Evolutionary conservation across 2,888 invertebrate species (phyloP), one percentile per base, ranked within the genome.

Genomic region (Galerucella pusilla): DNA sequence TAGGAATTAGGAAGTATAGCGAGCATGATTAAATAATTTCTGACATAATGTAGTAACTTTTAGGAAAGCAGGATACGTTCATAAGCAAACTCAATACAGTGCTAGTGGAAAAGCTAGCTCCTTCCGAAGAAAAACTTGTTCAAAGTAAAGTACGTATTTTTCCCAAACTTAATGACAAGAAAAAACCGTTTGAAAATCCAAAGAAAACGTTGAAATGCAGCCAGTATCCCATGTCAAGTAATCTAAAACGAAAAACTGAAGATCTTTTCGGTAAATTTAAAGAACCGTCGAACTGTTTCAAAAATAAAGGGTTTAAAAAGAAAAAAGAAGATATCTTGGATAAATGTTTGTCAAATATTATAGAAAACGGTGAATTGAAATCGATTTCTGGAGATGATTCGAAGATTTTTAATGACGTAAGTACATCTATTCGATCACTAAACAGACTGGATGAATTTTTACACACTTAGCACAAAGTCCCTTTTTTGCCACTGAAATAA

Each of bases 321-420:
- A 49, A 42, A 42, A 42, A 42, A 42, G 35, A 42, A 42, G 35
- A 42, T 7, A 42, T 7, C 6, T 42, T 42, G 7, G 35, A 42
- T 42, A 42, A 42, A 42, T 42, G 35, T 42, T 42, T 42, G 35
- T 42, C 35, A 9, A 42, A 42, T 9, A 42, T 42, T 9, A 42
- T 42, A 42, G 35, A 49, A 49, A 49, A 12, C 49, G 49, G 11
- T 49, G 49, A 49, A 49, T 49, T 49, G 4, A 49, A 49, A 49
- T 42, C 35, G 35, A 42, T 42, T 42, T 14, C 12, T 49, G 49
- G 14, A 49, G n/a, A 20, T 64, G 73, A 12, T 74, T 73, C 73
- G 66, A 65, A 35, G 46, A 46, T 10, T 25, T 69, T 61, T 78
- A 7, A 42, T 42, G 35, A 42, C 35, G 35, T 42, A 42, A 42